Evolutionary conservation across 2,113 vertebrate species (phyloP), one percentile per base, ranked within the genome.

Genomic region (Mormyrus lacerda): DNA sequence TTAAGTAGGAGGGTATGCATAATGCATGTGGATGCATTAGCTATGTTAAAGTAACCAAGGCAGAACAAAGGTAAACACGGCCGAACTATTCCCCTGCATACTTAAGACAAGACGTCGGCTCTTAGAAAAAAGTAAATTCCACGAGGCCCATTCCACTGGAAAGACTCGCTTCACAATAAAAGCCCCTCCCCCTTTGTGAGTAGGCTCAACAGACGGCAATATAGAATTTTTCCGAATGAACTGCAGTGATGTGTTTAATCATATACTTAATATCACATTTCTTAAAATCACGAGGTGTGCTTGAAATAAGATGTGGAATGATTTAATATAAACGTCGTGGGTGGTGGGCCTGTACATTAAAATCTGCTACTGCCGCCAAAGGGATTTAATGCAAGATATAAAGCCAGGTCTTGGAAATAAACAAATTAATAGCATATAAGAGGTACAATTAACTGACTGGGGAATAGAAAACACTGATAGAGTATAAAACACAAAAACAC

Each of bases 111-210:
- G 73, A 53, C 31, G 73, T 55, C 44, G 8, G 35, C 17, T 87
- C 24, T 89, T 83, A 51, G 10, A 35, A 69, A 35, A 17, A 87
- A 87, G 88, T 65, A 61, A 27, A 89, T 84, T 35, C 88, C 90
- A n/a, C 83, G 45, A 87, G 88, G 89, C 69, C 45, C 11, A 51
- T 88, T 87, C 51, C 5, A n/a, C 79, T 87, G 73, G 47, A 87
- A 69, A 89, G 76, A 53, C 44, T 55, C 19, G 21, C 73, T 88
- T 91, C 90, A 91, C 31, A 89, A 83, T 91, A 91, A 91, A 91
- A 91, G 90, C 87, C 86, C 86, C 53, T 55, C 85, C 82, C 44
- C 19, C n/a, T 89, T n/a, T 51, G 45, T 47, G 35, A 65, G 85
- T 88, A 83, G 50, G 44, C 89, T 89, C 82, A 88, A 91, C 88